Evolutionary conservation across 2,797 vertebrate genomes (phyloP), one percentile per base, ranked within the genome.

Genomic region (Lindbergichthys nudifrons): DNA sequence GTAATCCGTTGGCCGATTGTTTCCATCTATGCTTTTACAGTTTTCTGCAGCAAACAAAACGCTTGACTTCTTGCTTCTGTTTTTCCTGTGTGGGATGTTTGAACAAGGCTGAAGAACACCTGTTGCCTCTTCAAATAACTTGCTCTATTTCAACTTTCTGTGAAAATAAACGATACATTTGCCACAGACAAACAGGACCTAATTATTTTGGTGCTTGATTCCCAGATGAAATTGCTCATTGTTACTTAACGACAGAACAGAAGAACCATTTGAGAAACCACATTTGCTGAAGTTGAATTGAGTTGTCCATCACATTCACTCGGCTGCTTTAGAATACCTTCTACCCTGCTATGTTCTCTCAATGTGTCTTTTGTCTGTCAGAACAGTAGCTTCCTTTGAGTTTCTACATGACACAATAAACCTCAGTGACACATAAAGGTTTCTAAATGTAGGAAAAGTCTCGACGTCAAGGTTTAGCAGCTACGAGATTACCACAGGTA

Each of bases 71-170:
- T 46, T 64, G 59, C 53, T 15, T 47, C 26, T 39, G 48, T 54
- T 42, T 14, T 57, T 36, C 50, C 19, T 68, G 70, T 73, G 83
- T 75, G 69, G 64, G 76, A 59, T 48, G 59, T 23, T 39, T 58
- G 47, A 85, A 64, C 47, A 10, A 14, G 59, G 19, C 51, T 65
- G 45, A 61, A 64, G 10, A 54, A 47, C 52, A 72, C 52, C 67
- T 67, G 67, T 64, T 70, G 65, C 56, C 51, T 65, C 54, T 21
- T 78, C 51, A 47, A 53, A 73, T n/a, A 45, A 65, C 30, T 11
- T 5, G 4, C 1, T 64, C 26, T 15, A 10, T 52, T 69, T 68
- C 61, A 19, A 26, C 65, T 62, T 15, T 52, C 36, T 68, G 16
- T 59, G 51, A 13, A 9, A 36, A 10, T n/a, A 43, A 41, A 1